Conservation (phyloP, 92 coral and sea anemone genomes). For the Zoanthus solanderi region DNA sequence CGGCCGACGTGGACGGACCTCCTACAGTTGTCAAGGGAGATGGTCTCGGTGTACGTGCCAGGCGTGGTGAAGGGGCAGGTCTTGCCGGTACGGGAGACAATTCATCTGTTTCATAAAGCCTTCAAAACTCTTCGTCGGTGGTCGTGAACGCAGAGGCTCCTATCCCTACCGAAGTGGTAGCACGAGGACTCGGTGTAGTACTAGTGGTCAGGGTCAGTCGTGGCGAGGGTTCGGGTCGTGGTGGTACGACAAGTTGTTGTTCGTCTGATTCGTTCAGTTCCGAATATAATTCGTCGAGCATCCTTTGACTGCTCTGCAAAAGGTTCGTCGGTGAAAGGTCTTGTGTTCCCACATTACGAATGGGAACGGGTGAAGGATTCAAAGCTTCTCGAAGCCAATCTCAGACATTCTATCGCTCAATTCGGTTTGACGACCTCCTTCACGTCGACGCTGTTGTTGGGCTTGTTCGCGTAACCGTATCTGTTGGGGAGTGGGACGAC, state of each 20-base stretch:
- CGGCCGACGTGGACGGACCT: constrained; percentile 2
- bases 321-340: neutral
- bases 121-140: neutral
- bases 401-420: too few relatives aligned
- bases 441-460: too few relatives aligned
- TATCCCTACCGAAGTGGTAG: constrained; percentile 10
- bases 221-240: constrained; percentile 21
- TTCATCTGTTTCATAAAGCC: neutral
- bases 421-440: too few relatives aligned
- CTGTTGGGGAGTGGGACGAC: too few relatives aligned
- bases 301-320: neutral
- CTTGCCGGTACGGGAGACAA: neutral
- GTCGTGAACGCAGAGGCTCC: constrained; percentile 2
- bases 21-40: constrained; percentile 15
- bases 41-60: neutral
- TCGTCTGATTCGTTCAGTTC: neutral
- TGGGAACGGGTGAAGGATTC: neutral
- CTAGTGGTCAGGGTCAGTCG: neutral
- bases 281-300: neutral
- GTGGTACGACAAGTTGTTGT: constrained; percentile 8
- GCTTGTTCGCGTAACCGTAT: too few relatives aligned
- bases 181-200: constrained; percentile 15
- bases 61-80: neutral
- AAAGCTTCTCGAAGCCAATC: neutral
- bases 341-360: neutral